Conservation (phyloP, 2,888 invertebrate genomes). For the Rhimphoctona megacephalus region DNA sequence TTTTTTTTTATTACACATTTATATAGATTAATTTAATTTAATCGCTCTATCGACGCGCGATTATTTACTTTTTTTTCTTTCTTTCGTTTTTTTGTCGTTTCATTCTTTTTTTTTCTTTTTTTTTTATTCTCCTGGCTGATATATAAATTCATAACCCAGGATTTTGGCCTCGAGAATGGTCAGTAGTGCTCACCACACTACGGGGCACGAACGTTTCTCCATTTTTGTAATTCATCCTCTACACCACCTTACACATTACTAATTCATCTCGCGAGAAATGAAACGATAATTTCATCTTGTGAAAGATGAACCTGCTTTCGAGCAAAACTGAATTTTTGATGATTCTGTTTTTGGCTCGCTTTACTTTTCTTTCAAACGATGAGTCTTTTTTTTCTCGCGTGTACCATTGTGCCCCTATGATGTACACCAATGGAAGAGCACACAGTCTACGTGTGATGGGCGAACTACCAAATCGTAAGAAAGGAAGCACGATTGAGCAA, state of each 20-base stretch:
- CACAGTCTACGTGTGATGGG: constrained; percentile 14
- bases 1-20: constrained; percentile 83
- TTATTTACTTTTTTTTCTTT: constrained; percentile 59
- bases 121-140: constrained; percentile 14
- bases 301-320: background rate
- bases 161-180: constrained; percentile 35
- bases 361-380: constrained; percentile 13
- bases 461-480: constrained; percentile 55
- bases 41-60: constrained; percentile 51
- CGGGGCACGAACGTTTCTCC: constrained; percentile 35
- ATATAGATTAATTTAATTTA: constrained; percentile 76
- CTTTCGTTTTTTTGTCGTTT: constrained; percentile 27
- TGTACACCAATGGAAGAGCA: constrained; percentile 24
- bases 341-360: constrained; percentile 4
- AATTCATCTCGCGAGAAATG: background rate
- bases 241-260: background rate
- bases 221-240: constrained; percentile 20
- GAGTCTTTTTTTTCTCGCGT: constrained; percentile 22
- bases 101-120: constrained; percentile 40
- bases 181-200: constrained; percentile 1
- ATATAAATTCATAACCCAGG: constrained; percentile 24
- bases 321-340: background rate
- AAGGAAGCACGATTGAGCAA: constrained; percentile 70
- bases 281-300: background rate
- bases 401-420: background rate